Evolutionary conservation across 2,113 vertebrate species (phyloP), one percentile per base, ranked within the genome.

Genomic region (Platichthys stellatus): DNA sequence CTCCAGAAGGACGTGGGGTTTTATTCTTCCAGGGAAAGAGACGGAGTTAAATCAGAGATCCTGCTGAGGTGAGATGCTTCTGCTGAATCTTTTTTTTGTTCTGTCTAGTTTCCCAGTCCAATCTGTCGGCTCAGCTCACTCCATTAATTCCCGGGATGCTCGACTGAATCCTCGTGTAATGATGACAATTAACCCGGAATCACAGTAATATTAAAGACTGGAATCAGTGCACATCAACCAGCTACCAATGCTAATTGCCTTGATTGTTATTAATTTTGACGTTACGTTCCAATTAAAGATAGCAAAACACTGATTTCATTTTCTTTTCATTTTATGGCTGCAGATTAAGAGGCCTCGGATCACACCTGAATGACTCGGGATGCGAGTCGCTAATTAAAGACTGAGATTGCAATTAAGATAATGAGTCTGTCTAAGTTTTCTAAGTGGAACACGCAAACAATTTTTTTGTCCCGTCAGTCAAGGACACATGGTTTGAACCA

Each of bases 371-470:
- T 83, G 84, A 84, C 81, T 85, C 70, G 0, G 71, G 78, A 24
- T 85, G 85, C 82, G 72, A 63, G 69, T 65, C 49, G 79, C 91
- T 92, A 91, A 93, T 93, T 92, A 92, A 89, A 89, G 86, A 74
- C 76, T 68, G 76, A 92, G 91, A 93, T 93, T 24, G 76, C 87
- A 92, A 93, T 93, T 93, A 92, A 93, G 91, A 94, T 93, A 90
- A 89, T 82, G 80, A 92, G 66, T 75, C 54, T 47, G 76, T 79
- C 76, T 66, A 84, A 76, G 71, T 87, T 92, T 90, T 70, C 67
- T 24, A 61, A 75, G 80, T 63, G 78, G 70, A 89, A 59, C 61
- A 24, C 76, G 63, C 78, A 81, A 89, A 87, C 77, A 86, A 2
- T 75, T 70, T 71, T 83, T 72, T 69, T 80, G 88, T 77, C 72